Evolutionary conservation across 2,113 vertebrate species (phyloP), one percentile per base, ranked within the genome.

Genomic region (Chionomys nivalis): DNA sequence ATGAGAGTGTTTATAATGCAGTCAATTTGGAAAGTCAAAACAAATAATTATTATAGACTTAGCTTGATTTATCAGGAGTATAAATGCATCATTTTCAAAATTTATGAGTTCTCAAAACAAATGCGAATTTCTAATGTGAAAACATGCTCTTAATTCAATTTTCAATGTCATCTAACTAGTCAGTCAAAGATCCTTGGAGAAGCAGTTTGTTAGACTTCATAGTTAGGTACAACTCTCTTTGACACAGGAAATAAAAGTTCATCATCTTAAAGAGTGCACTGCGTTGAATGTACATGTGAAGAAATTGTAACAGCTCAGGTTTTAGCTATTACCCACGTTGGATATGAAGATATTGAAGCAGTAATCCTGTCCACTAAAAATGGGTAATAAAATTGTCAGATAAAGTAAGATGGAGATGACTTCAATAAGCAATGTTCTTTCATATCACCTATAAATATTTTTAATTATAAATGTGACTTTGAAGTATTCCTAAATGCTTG

Each of bases 1-100:
- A 94, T 97, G 94, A 98, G 98, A 97, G 92, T 44, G 95, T 95
- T 98, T 93, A 91, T 96, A 97, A 94, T 36, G 70, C 58, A 66
- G 52, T 49, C 77, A 92, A 87, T 97, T 97, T 96, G 94, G 89
- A 70, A 90, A 95, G 79, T 85, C 89, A 93, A 95, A 94, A 93
- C 96, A 68, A 23, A 94, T 94, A 91, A 97, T 97, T 58, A 39
- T 90, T 96, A 47, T 39, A 89, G 6, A 65, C 70, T 66, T 88
- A 81, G 3, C 61, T 95, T 94, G 31, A 94, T 97, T 98, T 97
- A 49, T 96, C 4, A 94, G 93, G 58, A 94, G 14, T 8, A 55
- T 66, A 92, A 96, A 95, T 68, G 13, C 5, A 72, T 93, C 55
- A 85, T 77, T 97, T 94, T 58, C 78, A 89, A 95, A 86, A 90